A percentile compares a stretch with the other conserved stretches of the same genome.
These are phyloP conservation scores for Dromius quadrimaculatus DNA, from an alignment of 2,888 invertebrate genomes.

Conservation along the genomic window DNA sequence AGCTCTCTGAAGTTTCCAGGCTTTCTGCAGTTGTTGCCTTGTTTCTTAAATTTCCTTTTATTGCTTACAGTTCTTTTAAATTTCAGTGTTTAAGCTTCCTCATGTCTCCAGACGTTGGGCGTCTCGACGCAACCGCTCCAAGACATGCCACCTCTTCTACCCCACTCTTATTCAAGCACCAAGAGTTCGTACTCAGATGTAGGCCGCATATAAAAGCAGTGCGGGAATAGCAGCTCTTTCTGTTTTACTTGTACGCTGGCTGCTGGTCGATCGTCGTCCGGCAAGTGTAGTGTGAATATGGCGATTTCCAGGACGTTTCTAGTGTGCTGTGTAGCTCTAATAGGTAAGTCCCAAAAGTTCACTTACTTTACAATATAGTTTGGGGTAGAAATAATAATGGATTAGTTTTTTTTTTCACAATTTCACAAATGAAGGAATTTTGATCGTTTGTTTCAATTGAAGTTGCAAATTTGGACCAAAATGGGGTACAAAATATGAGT, in stretches of 20 bases:
- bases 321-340: not conserved
- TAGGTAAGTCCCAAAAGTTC: constrained; percentile 2
- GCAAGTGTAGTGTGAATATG: constrained; percentile 22
- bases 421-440: too few relatives aligned
- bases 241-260: constrained; percentile 11
- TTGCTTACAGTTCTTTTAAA: too few relatives aligned
- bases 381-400: too few relatives aligned
- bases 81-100: too few relatives aligned
- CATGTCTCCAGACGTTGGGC: not conserved
- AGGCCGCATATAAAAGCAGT: constrained; percentile 35
- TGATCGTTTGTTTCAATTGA: too few relatives aligned
- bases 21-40: too few relatives aligned
- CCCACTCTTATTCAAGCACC: not conserved
- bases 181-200: not conserved
- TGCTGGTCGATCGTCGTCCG: not conserved
- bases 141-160: not conserved
- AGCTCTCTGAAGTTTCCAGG: too few relatives aligned
- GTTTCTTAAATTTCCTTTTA: too few relatives aligned
- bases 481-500: too few relatives aligned
- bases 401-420: too few relatives aligned
- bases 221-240: not conserved
- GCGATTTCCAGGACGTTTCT: constrained; percentile 5
- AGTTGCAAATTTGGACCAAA: too few relatives aligned
- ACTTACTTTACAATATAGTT: too few relatives aligned
- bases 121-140: not conserved